phyloP scores from a whole-genome alignment of 2,888 invertebrate species.

The Euplagia quadripunctaria region DNA sequence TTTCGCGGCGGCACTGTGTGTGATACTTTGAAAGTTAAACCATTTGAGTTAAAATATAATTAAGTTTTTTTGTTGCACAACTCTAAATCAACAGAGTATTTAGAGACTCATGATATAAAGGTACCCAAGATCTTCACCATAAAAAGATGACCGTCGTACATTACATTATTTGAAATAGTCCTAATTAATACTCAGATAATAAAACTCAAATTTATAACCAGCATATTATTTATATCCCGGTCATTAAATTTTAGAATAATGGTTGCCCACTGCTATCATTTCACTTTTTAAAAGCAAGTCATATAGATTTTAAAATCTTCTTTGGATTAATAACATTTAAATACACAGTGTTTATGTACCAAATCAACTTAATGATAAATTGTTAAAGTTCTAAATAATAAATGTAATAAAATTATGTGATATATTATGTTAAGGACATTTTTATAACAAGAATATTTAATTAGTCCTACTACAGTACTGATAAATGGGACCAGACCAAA shows the following conservation, averaged over 20 bases:
- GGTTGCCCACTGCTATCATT: neutral
- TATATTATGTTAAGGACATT: constrained; percentile 1
- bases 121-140: neutral
- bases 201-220: neutral
- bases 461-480: constrained; percentile 3
- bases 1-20: too few relatives aligned
- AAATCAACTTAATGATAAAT: neutral
- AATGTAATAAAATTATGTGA: constrained; percentile 1
- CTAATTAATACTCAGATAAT: neutral
- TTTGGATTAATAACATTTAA: neutral
- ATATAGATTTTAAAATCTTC: neutral
- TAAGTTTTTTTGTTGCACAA: neutral
- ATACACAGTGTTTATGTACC: constrained; percentile 10
- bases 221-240: neutral
- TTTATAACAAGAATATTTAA: constrained; percentile 17
- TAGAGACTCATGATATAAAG: neutral
- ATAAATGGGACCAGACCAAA: constrained; percentile 19
- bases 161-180: neutral
- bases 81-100: neutral
- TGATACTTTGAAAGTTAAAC: neutral
- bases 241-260: neutral
- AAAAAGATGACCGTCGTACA: neutral
- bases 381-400: neutral
- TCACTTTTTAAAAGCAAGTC: neutral
- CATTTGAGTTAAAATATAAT: neutral